Percentiles rank a stretch among this genome's conserved stretches.
phyloP scores from a whole-genome alignment of 2,113 vertebrate genomes.

The Ovis canadensis region DNA sequence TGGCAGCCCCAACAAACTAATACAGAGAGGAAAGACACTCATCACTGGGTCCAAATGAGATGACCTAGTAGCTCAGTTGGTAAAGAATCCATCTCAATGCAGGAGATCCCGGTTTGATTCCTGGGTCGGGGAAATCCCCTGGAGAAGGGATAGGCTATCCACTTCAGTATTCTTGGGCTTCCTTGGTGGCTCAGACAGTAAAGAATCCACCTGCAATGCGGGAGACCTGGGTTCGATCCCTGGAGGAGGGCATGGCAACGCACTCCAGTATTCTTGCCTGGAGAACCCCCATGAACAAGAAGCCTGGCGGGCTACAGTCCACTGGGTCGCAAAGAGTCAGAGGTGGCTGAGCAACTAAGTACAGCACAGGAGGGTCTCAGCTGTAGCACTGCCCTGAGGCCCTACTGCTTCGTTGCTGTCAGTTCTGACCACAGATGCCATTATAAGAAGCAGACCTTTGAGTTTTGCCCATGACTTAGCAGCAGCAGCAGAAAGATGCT shows the following conservation, averaged over 20 bases:
- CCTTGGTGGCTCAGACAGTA: not conserved
- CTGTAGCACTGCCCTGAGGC: fast-evolving
- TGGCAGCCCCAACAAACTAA: not conserved
- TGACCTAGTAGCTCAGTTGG: not conserved
- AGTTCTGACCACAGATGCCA: not conserved
- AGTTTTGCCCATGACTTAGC: not conserved
- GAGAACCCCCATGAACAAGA: not conserved
- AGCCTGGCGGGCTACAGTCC: not conserved
- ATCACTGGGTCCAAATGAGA: not conserved
- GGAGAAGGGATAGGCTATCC: not conserved
- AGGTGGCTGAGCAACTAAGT: not conserved
- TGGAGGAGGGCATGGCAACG: not conserved
- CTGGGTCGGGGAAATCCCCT: not conserved
- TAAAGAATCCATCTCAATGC: not conserved
- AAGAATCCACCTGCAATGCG: not conserved
- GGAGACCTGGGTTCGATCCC: not conserved
- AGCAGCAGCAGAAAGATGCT: not conserved
- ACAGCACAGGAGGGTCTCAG: not conserved
- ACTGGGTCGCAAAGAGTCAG: not conserved
- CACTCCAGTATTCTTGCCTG: not conserved
- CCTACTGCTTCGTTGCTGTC: not conserved
- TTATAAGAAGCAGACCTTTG: not conserved
- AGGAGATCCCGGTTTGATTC: fast-evolving
- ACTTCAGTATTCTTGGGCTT: not conserved
- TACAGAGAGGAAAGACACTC: not conserved